Conservation (phyloP, 2,797 vertebrate species). For the Rhinoraja longicauda region DNA sequence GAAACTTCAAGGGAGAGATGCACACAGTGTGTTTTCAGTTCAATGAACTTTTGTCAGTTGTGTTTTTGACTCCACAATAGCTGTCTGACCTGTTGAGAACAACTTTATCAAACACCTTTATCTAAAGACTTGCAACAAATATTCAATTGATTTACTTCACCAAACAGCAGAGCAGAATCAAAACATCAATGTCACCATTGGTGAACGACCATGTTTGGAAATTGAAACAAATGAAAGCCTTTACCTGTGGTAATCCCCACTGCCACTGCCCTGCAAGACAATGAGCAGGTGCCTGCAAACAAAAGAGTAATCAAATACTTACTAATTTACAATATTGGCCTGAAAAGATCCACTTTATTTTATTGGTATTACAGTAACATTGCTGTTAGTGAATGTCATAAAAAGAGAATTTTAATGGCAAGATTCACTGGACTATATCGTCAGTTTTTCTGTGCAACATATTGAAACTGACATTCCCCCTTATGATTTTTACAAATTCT, state of each 20-base stretch:
- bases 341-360: background rate
- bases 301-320: constrained; percentile 28
- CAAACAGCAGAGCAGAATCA: background rate
- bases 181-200: background rate
- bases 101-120: background rate
- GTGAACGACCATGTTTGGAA: background rate
- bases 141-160: background rate
- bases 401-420: no score
- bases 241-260: constrained; percentile 67
- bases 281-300: constrained; percentile 57
- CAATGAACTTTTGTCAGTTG: no score
- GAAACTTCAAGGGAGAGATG: no score
- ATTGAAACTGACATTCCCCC: no score
- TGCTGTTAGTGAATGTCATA: background rate
- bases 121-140: background rate
- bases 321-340: background rate
- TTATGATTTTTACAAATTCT: no score
- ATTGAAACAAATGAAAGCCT: constrained; percentile 18
- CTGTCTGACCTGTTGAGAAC: background rate
- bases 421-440: no score
- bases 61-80: no score
- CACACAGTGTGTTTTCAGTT: no score
- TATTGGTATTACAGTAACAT: background rate
- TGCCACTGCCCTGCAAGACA: constrained; percentile 63
- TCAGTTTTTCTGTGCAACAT: no score